Evolutionary conservation across 2,797 vertebrate genomes (phyloP).

Genomic region (Sylvia borin): DNA sequence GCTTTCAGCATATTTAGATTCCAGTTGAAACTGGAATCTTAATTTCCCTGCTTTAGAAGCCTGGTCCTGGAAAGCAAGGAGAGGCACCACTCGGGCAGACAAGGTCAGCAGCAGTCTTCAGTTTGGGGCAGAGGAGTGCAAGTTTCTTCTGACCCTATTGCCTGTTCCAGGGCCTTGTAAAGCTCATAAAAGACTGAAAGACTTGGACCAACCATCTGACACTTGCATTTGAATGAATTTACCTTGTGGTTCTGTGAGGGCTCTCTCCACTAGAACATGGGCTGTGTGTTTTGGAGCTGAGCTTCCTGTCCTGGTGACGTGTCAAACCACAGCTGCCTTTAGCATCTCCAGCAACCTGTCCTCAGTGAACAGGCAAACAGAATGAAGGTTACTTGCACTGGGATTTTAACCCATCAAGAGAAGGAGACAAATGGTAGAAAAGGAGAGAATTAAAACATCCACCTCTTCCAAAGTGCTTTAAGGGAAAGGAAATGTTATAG

Average conservation of each 20-base stretch:
- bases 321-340: neutral
- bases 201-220: neutral
- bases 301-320: neutral
- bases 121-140: neutral
- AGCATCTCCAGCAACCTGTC: neutral
- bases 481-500: neutral
- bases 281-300: neutral
- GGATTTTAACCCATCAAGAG: neutral
- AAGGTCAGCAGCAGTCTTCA: neutral
- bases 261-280: neutral
- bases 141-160: neutral
- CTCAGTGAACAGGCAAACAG: neutral
- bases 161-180: neutral
- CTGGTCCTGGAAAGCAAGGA: neutral
- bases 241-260: neutral
- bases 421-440: neutral
- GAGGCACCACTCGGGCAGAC: neutral
- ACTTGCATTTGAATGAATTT: neutral
- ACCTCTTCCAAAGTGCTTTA: neutral
- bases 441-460: neutral
- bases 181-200: neutral
- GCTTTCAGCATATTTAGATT: neutral
- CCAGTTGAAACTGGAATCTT: neutral
- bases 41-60: neutral
- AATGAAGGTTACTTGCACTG: neutral